Evolutionary conservation across 1,140 invertebrate species (phyloP).

Genomic region (Helicoverpa armigera): DNA sequence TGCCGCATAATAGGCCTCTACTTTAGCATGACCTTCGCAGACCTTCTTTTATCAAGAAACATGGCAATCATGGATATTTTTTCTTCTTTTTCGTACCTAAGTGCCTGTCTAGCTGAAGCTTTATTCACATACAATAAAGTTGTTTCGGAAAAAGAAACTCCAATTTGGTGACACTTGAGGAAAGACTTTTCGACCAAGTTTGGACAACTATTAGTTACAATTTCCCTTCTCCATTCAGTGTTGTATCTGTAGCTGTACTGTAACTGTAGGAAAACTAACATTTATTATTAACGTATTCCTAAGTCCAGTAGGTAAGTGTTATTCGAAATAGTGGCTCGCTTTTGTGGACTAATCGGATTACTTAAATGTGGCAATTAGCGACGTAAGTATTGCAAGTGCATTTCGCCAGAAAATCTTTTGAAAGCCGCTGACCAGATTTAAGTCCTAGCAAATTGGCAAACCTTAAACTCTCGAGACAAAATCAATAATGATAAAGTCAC

Average conservation of each 20-base stretch:
- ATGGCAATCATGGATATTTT: background rate
- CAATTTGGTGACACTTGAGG: slow-evolving; percentile 18
- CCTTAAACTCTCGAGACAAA: slow-evolving; percentile 3
- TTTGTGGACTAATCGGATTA: too few relatives aligned
- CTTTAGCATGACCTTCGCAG: slow-evolving; percentile 36
- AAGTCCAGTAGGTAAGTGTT: too few relatives aligned
- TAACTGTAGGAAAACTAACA: too few relatives aligned
- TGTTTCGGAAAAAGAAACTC: too few relatives aligned
- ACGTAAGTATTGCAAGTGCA: too few relatives aligned
- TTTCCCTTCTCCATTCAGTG: background rate
- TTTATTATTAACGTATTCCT: too few relatives aligned
- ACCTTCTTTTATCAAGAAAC: slow-evolving; percentile 15
- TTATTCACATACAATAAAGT: too few relatives aligned
- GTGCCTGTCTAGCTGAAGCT: background rate
- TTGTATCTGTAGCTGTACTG: too few relatives aligned
- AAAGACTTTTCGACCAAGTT: slow-evolving; percentile 3
- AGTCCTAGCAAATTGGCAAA: slow-evolving; percentile 28
- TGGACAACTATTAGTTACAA: background rate
- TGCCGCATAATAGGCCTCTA: slow-evolving; percentile 37
- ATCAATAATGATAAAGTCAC: background rate
- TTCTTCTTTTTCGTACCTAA: background rate
- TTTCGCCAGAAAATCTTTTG: too few relatives aligned
- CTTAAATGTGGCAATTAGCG: too few relatives aligned
- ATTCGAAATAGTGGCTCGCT: too few relatives aligned
- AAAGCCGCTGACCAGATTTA: background rate